phyloP scores from a whole-genome alignment of 2,797 vertebrate species.

The Gastrophryne carolinensis region DNA sequence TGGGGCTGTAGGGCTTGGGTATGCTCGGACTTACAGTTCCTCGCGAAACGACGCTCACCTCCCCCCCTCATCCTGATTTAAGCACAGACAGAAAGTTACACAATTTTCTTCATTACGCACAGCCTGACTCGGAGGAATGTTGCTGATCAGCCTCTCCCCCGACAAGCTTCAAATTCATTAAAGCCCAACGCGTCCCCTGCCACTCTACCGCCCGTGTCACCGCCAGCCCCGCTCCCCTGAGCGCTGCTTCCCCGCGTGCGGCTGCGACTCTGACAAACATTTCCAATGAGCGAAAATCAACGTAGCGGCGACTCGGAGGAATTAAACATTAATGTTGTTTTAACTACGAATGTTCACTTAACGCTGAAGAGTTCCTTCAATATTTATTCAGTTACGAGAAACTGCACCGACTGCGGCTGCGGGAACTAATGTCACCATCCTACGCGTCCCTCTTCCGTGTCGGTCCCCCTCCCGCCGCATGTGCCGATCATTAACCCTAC shows the following conservation, averaged over 20 bases:
- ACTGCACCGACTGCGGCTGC: background rate
- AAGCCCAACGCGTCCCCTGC: background rate
- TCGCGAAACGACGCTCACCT: too few species aligned
- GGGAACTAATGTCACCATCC: too few species aligned
- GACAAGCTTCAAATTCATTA: slow-evolving; percentile 12
- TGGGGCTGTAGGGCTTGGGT: background rate
- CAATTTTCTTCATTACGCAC: too few species aligned
- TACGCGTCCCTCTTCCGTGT: too few species aligned
- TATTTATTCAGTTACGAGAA: background rate
- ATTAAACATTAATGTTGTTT: slow-evolving; percentile 13
- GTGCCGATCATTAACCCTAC: too few species aligned
- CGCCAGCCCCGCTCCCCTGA: background rate
- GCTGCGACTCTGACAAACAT: background rate
- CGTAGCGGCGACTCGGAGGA: background rate
- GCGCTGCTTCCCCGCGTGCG: too few species aligned
- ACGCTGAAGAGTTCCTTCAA: slow-evolving; percentile 3
- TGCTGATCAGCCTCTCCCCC: slow-evolving; percentile 33
- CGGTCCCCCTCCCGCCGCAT: too few species aligned
- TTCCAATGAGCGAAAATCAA: background rate
- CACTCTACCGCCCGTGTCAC: background rate
- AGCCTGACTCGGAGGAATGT: slow-evolving; percentile 16
- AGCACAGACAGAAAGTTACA: too few species aligned
- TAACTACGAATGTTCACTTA: slow-evolving; percentile 7
- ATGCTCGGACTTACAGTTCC: background rate
- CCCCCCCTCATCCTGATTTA: too few species aligned